Conservation (phyloP, 2,113 vertebrate genomes). For the Notothenia coriiceps region DNA sequence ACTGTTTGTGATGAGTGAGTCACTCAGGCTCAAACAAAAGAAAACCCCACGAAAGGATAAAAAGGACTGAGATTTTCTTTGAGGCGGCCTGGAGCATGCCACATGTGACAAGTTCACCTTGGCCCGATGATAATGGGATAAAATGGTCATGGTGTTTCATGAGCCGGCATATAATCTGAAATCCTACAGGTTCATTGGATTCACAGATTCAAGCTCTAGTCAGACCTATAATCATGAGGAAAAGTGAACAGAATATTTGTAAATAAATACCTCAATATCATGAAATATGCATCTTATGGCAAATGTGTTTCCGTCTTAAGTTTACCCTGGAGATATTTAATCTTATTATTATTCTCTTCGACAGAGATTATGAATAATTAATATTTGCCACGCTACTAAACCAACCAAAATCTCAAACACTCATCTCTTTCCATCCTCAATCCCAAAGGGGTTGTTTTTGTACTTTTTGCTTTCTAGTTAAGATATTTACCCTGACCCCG, state of each 20-base stretch:
- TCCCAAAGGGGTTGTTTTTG: conserved; percentile 53
- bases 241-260: not conserved
- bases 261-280: conserved; percentile 15
- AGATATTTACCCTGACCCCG: conserved; percentile 66
- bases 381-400: conserved; percentile 54
- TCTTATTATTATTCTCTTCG: conserved; percentile 60
- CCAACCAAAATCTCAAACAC: conserved; percentile 51
- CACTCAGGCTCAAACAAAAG: conserved; percentile 56
- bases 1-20: conserved; percentile 49
- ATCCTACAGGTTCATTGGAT: conserved; percentile 49
- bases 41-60: conserved; percentile 48
- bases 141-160: conserved; percentile 58
- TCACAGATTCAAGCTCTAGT: not conserved
- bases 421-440: conserved; percentile 48
- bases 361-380: conserved; percentile 68
- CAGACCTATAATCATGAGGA: conserved; percentile 3
- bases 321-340: conserved; percentile 61
- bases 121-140: conserved; percentile 74
- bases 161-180: conserved; percentile 28
- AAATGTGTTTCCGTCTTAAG: conserved; percentile 24
- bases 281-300: conserved; percentile 24
- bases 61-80: conserved; percentile 41
- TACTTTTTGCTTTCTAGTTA: conserved; percentile 45
- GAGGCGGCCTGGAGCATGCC: conserved; percentile 37
- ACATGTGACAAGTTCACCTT: conserved; percentile 68